Conservation (phyloP, 2,797 vertebrate species). For the Gallinago nigripennis region DNA sequence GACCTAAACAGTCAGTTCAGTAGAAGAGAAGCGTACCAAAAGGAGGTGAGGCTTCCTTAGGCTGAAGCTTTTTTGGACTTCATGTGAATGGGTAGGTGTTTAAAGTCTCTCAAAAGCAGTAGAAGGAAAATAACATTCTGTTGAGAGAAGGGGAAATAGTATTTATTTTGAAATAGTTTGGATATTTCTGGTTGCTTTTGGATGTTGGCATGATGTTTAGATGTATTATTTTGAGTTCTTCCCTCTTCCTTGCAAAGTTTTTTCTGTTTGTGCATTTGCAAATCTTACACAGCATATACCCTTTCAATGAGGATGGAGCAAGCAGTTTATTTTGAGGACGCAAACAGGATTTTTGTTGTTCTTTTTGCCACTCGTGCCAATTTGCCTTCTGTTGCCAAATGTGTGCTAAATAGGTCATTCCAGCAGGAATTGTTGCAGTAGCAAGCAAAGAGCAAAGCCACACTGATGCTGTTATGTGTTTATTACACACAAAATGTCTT, state of each 20-base stretch:
- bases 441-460: not conserved
- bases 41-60: not conserved
- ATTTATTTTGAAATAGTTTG: not conserved
- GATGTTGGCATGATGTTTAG: not conserved
- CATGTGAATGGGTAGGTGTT: not conserved
- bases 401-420: constrained; percentile 27
- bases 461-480: not conserved
- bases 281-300: not conserved
- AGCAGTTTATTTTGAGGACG: constrained; percentile 60
- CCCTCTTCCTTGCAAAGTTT: not conserved
- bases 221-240: constrained; percentile 39
- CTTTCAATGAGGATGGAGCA: constrained; percentile 24
- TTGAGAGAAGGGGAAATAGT: not conserved
- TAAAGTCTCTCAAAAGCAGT: not conserved
- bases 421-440: not conserved
- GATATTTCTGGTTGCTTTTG: not conserved
- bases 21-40: not conserved
- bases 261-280: constrained; percentile 8
- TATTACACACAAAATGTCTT: not conserved
- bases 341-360: constrained; percentile 10
- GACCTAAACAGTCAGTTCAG: not conserved
- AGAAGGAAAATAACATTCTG: not conserved
- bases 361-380: not conserved
- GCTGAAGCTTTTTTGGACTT: not conserved
- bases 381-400: not conserved